Percentiles rank a stretch among this genome's conserved stretches.
These are phyloP conservation scores for Halichoeres trimaculatus DNA, from an alignment of 2,113 vertebrate genomes.

Conservation along the genomic window DNA sequence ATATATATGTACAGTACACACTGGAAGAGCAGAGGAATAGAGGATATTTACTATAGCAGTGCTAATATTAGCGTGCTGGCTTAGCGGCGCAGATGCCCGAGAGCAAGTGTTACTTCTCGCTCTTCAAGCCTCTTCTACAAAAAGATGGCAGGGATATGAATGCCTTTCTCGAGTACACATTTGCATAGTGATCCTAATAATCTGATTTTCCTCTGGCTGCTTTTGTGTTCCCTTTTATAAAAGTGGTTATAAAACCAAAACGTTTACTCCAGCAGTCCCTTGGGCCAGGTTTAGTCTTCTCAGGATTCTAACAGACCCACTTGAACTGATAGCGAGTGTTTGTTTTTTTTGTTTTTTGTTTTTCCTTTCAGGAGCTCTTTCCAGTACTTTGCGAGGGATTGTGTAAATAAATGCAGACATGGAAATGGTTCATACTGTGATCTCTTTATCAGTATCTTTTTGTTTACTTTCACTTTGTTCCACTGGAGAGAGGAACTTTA, in stretches of 20 bases:
- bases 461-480: not conserved
- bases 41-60: slow-evolving; percentile 32
- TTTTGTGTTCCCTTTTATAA: slow-evolving; percentile 72
- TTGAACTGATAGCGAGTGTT: slow-evolving; percentile 40
- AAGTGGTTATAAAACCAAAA: slow-evolving; percentile 62
- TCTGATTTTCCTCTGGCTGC: slow-evolving; percentile 76
- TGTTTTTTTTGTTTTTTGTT: too few species aligned
- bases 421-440: not conserved
- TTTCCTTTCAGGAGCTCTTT: slow-evolving; percentile 16
- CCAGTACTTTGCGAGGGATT: not conserved
- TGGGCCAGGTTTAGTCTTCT: slow-evolving; percentile 63
- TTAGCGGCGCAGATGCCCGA: slow-evolving; percentile 57
- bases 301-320: slow-evolving; percentile 39
- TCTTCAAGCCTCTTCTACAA: slow-evolving; percentile 47
- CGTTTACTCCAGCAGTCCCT: slow-evolving; percentile 63
- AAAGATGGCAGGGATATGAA: slow-evolving; percentile 59
- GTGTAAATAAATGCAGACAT: not conserved
- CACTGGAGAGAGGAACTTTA: not conserved
- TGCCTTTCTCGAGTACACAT: slow-evolving; percentile 54
- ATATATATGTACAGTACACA: not conserved
- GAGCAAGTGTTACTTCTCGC: slow-evolving; percentile 58
- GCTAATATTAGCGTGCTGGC: slow-evolving; percentile 52
- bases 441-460: not conserved
- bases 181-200: slow-evolving; percentile 76
- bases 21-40: not conserved